These are phyloP conservation scores for Rousettus leschenaultii DNA, from an alignment of 2,113 vertebrate genomes.

Conservation along the genomic window DNA sequence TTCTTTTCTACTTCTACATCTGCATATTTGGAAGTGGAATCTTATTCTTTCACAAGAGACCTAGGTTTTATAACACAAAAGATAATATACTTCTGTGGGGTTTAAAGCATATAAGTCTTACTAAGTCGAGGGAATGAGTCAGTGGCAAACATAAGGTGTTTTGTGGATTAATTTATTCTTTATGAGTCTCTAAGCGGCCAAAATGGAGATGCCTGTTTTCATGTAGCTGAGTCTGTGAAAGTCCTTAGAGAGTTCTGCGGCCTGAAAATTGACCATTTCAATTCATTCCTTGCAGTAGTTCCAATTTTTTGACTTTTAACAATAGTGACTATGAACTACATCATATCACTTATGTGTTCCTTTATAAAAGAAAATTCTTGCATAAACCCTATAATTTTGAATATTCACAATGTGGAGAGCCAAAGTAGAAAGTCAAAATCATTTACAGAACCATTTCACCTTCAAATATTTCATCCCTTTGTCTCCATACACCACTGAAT, in stretches of 20 bases:
- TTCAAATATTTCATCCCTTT: neutral
- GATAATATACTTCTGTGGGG: neutral
- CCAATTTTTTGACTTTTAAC: neutral
- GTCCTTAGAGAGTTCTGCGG: neutral
- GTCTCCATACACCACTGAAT: neutral
- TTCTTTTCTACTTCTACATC: neutral
- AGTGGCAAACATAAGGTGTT: neutral
- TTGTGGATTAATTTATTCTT: neutral
- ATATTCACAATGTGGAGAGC: neutral
- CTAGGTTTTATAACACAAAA: neutral
- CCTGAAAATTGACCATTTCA: neutral
- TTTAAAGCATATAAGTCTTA: neutral
- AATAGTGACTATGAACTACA: neutral
- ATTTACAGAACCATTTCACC: neutral
- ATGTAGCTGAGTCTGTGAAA: neutral
- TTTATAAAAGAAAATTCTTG: conserved; percentile 21
- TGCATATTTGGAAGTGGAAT: neutral
- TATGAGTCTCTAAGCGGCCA: neutral
- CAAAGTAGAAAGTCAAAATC: neutral
- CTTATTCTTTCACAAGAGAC: neutral
- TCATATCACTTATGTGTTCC: neutral
- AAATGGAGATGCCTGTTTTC: neutral
- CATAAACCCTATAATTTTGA: neutral
- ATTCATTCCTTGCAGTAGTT: neutral
- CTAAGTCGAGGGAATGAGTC: neutral